Percentiles rank a stretch among this genome's conserved stretches.
phyloP scores from a whole-genome alignment of 2,113 vertebrate genomes.

The Pterophyllum scalare region DNA sequence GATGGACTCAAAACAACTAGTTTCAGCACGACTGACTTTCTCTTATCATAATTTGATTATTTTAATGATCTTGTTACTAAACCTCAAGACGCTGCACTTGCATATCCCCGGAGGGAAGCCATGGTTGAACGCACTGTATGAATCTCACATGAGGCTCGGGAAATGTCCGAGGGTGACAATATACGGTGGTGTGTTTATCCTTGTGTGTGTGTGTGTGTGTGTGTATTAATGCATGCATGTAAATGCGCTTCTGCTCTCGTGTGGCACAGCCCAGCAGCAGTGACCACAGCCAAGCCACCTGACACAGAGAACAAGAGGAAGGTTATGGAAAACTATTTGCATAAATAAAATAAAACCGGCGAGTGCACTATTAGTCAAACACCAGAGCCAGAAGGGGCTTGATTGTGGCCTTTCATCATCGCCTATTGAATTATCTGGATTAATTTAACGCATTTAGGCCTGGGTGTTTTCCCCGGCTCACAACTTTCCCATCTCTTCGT shows the following conservation, averaged over 20 bases:
- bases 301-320: slow-evolving; percentile 47
- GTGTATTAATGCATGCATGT: slow-evolving; percentile 20
- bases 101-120: slow-evolving; percentile 66
- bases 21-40: slow-evolving; percentile 80
- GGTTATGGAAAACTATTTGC: slow-evolving; percentile 69
- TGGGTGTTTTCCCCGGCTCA: slow-evolving; percentile 74
- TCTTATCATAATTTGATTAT: slow-evolving; percentile 86
- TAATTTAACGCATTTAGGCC: slow-evolving; percentile 82
- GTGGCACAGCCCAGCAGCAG: slow-evolving; percentile 38
- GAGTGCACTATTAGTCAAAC: slow-evolving; percentile 75
- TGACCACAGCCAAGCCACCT: slow-evolving; percentile 26
- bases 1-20: slow-evolving; percentile 75
- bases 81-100: slow-evolving; percentile 73
- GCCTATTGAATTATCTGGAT: slow-evolving; percentile 81
- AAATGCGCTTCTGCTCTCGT: slow-evolving; percentile 34
- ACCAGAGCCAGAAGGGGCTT: slow-evolving; percentile 69
- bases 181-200: slow-evolving; percentile 51
- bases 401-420: slow-evolving; percentile 79
- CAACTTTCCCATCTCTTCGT: slow-evolving; percentile 76
- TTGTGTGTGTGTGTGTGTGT: slow-evolving; percentile 7
- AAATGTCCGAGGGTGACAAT: slow-evolving; percentile 69
- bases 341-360: slow-evolving; percentile 49
- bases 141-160: slow-evolving; percentile 72
- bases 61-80: slow-evolving; percentile 84
- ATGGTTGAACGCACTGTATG: slow-evolving; percentile 73